Evolutionary conservation across 2,113 vertebrate species (phyloP).

Genomic region (Caloenas nicobarica): DNA sequence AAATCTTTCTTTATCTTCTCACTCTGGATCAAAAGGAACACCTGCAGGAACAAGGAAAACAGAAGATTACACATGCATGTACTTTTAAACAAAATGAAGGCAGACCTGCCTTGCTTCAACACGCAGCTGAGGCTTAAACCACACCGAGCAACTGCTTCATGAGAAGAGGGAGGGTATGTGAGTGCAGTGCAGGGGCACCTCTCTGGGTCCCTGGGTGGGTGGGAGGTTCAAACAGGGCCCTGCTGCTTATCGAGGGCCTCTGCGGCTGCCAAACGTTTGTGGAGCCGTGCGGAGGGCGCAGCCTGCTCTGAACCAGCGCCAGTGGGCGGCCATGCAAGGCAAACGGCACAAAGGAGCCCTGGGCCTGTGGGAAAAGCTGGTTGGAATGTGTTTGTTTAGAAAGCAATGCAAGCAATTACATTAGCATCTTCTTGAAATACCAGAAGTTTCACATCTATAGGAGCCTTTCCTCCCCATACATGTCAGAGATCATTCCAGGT

Average conservation of each 20-base stretch:
- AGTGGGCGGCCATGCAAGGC: neutral
- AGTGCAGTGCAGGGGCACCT: neutral
- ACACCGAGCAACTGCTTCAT: neutral
- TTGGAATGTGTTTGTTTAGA: constrained; percentile 29
- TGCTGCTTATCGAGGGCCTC: neutral
- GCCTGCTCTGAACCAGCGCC: neutral
- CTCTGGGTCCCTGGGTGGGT: neutral
- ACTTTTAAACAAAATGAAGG: constrained; percentile 5
- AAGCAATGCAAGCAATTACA: constrained; percentile 14
- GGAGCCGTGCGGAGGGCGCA: neutral
- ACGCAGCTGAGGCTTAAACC: neutral
- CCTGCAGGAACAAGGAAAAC: constrained; percentile 73
- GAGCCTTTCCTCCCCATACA: neutral
- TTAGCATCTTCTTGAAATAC: constrained; percentile 37
- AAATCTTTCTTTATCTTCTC: constrained; percentile 97
- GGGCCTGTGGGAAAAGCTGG: constrained; percentile 30
- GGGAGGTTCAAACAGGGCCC: neutral
- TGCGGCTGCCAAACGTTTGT: neutral
- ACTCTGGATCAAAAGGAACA: constrained; percentile 94
- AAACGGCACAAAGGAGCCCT: constrained; percentile 21
- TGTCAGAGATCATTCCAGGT: constrained; percentile 6
- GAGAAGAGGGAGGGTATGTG: neutral
- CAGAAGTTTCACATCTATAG: constrained; percentile 20
- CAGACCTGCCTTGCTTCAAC: constrained; percentile 24
- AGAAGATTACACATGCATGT: constrained; percentile 2